Base-by-base conservation (phyloP, 1,140 invertebrate species). In the Cherax destructor region DNA sequence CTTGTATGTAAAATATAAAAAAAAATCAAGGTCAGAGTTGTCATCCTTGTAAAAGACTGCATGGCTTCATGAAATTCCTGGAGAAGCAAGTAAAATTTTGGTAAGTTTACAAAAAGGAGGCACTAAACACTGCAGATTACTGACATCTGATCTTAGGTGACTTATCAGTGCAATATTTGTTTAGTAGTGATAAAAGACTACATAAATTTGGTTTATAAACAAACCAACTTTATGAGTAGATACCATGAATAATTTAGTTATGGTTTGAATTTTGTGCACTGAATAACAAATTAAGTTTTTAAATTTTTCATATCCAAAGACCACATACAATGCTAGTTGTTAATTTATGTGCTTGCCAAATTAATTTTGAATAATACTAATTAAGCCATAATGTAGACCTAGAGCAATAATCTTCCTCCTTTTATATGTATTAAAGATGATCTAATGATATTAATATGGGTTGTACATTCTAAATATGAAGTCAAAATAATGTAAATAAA, bases 251-350 rank as follows among this genome's bases (percentile, higher is more conserved):
- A 69, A 69, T 69, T 21, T 69, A 69, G 56, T 59, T 59, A 9
- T 41, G 30, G 30, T 59, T 59, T 59, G 56, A 41, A 59, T 59
- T 59, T 65, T 65, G 5, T 65, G 61, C 5, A 65, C 16, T 65
- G 61, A 65, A 65, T 21, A 65, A 18, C 18, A 65, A 6, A 65
- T 18, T 65, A 18, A 18, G 18, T 21, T 56, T 69, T n/a, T 24
- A 74, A 24, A 74, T 74, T n/a, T 30, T 74, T n/a, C 69, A 74
- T 11, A 74, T 74, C 69, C 69, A 74, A 74, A 74, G 69, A 74
- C 24, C 1, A 30, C 21, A 21, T 74, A 74, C 18, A 69, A 6
- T 69, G 21, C 21, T 69, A 21, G 65, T 69, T 69, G 52, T 56
- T 56, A 56, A 9, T 30, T 11, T 11, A 30, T 30, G 69, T 74